Evolutionary conservation across 2,113 vertebrate species (phyloP).

Genomic region (Epinephelus lanceolatus): DNA sequence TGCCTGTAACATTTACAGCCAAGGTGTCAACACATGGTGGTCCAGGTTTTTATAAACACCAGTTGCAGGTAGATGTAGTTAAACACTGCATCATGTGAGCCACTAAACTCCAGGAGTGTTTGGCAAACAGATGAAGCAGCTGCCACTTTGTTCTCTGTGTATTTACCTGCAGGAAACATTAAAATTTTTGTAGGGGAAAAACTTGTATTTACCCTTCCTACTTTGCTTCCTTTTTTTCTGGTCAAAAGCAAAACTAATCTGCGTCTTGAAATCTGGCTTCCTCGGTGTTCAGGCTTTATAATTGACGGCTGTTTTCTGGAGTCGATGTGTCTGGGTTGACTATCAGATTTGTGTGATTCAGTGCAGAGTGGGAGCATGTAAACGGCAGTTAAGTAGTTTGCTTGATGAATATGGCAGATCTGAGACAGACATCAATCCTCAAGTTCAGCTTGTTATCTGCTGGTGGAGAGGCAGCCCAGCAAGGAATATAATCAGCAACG

Average conservation of each 20-base stretch:
- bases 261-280: conserved; percentile 18
- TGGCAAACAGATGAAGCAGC: conserved; percentile 1
- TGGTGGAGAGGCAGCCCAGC: conserved; percentile 62
- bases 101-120: background rate
- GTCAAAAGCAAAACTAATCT: conserved; percentile 24
- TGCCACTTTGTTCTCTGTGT: background rate
- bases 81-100: background rate
- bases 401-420: conserved; percentile 70
- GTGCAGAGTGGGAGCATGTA: conserved; percentile 58
- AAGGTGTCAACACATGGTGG: conserved; percentile 10
- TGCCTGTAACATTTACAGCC: conserved; percentile 46
- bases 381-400: conserved; percentile 67
- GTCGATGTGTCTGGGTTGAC: conserved; percentile 9
- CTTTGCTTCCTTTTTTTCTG: no score
- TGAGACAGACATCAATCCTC: conserved; percentile 78
- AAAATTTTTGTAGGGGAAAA: background rate
- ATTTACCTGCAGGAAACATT: background rate
- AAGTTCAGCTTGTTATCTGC: conserved; percentile 76
- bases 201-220: background rate
- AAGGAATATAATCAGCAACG: conserved; percentile 73
- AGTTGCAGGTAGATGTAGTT: conserved; percentile 31
- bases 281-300: background rate
- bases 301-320: background rate
- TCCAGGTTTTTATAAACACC: conserved; percentile 31
- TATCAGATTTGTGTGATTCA: conserved; percentile 56